These are phyloP conservation scores for Casuarius casuarius DNA, from an alignment of 2,113 vertebrate species.

Conservation along the genomic window DNA sequence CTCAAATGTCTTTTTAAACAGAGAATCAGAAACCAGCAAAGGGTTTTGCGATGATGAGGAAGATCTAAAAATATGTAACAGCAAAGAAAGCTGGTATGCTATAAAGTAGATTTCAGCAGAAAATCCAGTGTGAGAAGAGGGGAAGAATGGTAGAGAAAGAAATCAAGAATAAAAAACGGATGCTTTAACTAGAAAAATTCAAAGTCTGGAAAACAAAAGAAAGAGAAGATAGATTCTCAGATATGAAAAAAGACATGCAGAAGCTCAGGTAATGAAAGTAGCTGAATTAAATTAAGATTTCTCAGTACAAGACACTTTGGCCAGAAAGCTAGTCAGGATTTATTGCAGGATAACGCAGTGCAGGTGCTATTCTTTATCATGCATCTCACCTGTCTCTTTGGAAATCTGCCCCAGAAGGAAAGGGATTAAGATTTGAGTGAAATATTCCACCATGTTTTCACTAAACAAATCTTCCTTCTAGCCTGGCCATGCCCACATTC, in stretches of 20 bases:
- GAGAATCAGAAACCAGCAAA: not conserved
- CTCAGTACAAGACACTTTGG: not conserved
- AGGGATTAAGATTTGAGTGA: not conserved
- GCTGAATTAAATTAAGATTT: not conserved
- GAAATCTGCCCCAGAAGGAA: not conserved
- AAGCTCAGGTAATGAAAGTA: not conserved
- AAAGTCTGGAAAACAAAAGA: not conserved
- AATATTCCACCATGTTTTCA: not conserved
- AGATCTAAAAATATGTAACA: not conserved
- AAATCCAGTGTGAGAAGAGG: not conserved
- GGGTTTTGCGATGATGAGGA: not conserved
- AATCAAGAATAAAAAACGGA: not conserved
- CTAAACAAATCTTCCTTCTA: not conserved
- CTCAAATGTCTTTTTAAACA: not conserved
- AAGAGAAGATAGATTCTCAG: not conserved
- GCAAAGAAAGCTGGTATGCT: not conserved
- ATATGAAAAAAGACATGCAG: not conserved
- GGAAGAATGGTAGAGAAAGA: not conserved
- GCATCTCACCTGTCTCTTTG: not conserved
- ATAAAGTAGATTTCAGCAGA: not conserved
- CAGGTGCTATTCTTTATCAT: not conserved
- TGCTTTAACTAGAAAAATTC: not conserved
- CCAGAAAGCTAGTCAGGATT: not conserved
- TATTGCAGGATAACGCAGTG: not conserved
- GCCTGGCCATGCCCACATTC: not conserved